These are phyloP conservation scores for Plagodis dolabraria DNA, from an alignment of 2,888 invertebrate species.

Conservation along the genomic window DNA sequence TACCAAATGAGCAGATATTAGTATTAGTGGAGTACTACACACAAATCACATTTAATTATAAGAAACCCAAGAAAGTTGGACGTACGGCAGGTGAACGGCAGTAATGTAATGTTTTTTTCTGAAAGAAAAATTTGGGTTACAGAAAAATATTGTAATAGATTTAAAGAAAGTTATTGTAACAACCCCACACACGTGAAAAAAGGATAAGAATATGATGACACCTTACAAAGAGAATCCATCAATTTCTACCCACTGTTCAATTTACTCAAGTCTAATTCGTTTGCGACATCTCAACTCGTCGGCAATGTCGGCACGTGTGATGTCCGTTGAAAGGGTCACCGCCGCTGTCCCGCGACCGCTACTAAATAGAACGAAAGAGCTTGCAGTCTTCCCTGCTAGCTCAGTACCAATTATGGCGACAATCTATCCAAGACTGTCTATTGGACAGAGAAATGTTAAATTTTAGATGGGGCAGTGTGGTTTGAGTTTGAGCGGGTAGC, in stretches of 20 bases:
- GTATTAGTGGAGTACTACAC: too few relatives aligned
- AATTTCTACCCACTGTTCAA: neutral
- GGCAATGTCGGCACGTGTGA: conserved; percentile 9
- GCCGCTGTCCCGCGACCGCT: conserved; percentile 27
- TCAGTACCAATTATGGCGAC: conserved; percentile 57
- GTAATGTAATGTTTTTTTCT: too few relatives aligned
- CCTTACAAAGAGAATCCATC: neutral
- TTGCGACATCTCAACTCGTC: conserved; percentile 17
- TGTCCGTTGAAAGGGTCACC: conserved; percentile 30
- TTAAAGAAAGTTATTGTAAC: too few relatives aligned
- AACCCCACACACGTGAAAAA: too few relatives aligned
- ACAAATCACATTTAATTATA: too few relatives aligned
- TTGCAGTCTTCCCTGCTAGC: conserved; percentile 16
- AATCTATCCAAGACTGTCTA: conserved; percentile 51
- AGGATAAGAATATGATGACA: too few relatives aligned
- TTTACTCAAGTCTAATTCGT: neutral
- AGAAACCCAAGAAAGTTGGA: too few relatives aligned
- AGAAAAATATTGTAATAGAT: too few relatives aligned
- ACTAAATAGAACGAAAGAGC: conserved; percentile 9
- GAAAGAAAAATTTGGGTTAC: too few relatives aligned
- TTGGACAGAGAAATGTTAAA: conserved; percentile 57
- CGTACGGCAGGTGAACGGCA: too few relatives aligned
- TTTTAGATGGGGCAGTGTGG: conserved; percentile 38
- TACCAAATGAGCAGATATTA: too few relatives aligned
- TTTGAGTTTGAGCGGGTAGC: conserved; percentile 19